Percentiles rank a stretch among this genome's conserved stretches.
These are phyloP conservation scores for Anabacerthia variegaticeps DNA, from an alignment of 2,797 vertebrate species.

Conservation along the genomic window DNA sequence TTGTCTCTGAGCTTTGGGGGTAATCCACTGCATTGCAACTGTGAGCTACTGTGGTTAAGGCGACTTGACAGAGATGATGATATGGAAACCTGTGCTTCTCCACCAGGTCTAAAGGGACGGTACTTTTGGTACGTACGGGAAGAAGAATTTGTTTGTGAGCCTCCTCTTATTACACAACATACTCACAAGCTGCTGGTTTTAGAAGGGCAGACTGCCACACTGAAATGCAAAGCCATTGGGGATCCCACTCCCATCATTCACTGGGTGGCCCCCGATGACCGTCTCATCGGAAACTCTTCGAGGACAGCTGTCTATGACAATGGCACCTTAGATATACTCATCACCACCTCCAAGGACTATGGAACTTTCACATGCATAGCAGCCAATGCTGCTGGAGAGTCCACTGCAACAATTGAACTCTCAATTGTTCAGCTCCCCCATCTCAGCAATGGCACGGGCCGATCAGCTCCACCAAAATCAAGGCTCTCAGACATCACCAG, in stretches of 20 bases:
- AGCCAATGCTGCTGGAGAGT: conserved; percentile 95
- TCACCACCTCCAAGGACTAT: conserved; percentile 95
- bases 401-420: conserved; percentile 92
- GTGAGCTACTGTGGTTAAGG: conserved; percentile 94
- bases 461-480: conserved; percentile 87
- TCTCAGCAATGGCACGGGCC: conserved; percentile 89
- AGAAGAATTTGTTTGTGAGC: conserved; percentile 96
- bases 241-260: conserved; percentile 94
- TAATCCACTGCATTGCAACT: conserved; percentile 96
- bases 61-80: conserved; percentile 92
- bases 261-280: conserved; percentile 95
- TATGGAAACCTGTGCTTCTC: conserved; percentile 97
- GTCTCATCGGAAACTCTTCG: conserved; percentile 92
- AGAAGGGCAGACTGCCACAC: conserved; percentile 92
- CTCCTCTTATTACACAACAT: conserved; percentile 94
- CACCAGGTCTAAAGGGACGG: conserved; percentile 88
- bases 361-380: conserved; percentile 97
- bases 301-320: conserved; percentile 91
- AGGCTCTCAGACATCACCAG: conserved; percentile 97
- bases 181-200: conserved; percentile 93
- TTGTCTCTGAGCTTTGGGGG: conserved; percentile 96
- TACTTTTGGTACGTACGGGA: conserved; percentile 97
- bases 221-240: conserved; percentile 96
- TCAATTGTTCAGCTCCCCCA: conserved; percentile 97
- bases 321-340: conserved; percentile 92